Base-by-base conservation (phyloP, 2,113 vertebrate genomes). In the Orycteropus afer region DNA sequence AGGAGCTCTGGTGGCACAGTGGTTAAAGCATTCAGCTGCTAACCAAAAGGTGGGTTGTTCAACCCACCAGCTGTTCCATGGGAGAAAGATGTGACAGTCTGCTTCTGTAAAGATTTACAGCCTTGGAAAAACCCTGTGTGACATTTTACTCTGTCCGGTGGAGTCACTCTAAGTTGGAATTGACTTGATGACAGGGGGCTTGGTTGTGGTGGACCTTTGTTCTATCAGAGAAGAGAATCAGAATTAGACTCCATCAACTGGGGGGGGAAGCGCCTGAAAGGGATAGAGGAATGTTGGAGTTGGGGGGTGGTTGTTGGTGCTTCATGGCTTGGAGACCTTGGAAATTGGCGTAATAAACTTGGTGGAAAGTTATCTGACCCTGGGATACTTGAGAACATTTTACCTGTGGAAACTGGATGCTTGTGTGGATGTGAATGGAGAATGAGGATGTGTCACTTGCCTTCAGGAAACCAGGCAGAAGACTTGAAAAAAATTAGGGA, bases 401-500 rank as follows among this genome's bases (percentile, higher is more conserved):
- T 77, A 27, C 76, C 77, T 45, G 40, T 15, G 17, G 89, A 40
- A 63, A 7, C 18, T 76, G 88, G 51, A 20, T 32, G 27, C 18
- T 8, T 47, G 10, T 73, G 47, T 45, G 63, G 34, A 6, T 13
- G n/a, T 65, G 84, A 86, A 23, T 53, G 59, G 53, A 49, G 37
- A 34, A 23, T 55, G 65, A 37, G 11, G 63, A 27, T 20, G 15
- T 59, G 32, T 20, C 40, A 63, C n/a, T 78, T 74, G 76, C 53
- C 92, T 69, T 65, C 73, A 79, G 90, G 59, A 96, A 86, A 84
- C 37, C 65, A 57, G 34, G 61, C 59, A 23, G 53, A 85, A 63
- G 65, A 49, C 51, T 88, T 12, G 55, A 47, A 93, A 86, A 79
- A 87, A 91, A 77, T 96, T 59, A 92, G 89, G 45, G 82, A 89